phyloP scores from a whole-genome alignment of 2,888 invertebrate species.

The Acronicta alni region DNA sequence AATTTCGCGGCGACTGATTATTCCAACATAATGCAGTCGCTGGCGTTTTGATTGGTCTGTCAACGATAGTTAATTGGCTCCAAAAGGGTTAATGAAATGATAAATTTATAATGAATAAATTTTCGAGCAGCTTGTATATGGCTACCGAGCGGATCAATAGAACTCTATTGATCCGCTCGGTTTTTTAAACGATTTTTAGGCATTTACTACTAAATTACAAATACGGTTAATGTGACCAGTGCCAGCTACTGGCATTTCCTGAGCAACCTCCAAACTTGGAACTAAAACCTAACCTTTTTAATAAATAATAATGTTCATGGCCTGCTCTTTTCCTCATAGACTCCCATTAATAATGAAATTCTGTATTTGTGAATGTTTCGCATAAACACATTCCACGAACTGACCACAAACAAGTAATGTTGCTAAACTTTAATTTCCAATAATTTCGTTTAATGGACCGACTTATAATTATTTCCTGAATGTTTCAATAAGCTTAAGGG shows the following conservation, averaged over 20 bases:
- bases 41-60: constrained; percentile 53
- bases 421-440: no score
- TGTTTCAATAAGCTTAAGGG: not conserved
- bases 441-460: not conserved
- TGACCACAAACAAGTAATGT: not conserved
- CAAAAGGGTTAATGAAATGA: constrained; percentile 52
- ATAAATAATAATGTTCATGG: no score
- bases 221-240: no score
- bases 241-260: no score
- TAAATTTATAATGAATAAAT: constrained; percentile 52
- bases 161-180: no score
- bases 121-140: constrained; percentile 24
- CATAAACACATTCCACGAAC: not conserved
- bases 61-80: constrained; percentile 53
- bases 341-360: not conserved
- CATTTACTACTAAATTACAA: no score
- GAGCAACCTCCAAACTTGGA: no score
- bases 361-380: not conserved
- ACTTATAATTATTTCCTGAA: constrained; percentile 1
- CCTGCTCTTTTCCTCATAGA: no score
- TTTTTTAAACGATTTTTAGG: no score
- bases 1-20: constrained; percentile 52
- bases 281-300: no score
- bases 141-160: constrained; percentile 17
- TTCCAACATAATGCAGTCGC: constrained; percentile 54